phyloP scores from a whole-genome alignment of 2,797 vertebrate species.

The Phalanger gymnotis region DNA sequence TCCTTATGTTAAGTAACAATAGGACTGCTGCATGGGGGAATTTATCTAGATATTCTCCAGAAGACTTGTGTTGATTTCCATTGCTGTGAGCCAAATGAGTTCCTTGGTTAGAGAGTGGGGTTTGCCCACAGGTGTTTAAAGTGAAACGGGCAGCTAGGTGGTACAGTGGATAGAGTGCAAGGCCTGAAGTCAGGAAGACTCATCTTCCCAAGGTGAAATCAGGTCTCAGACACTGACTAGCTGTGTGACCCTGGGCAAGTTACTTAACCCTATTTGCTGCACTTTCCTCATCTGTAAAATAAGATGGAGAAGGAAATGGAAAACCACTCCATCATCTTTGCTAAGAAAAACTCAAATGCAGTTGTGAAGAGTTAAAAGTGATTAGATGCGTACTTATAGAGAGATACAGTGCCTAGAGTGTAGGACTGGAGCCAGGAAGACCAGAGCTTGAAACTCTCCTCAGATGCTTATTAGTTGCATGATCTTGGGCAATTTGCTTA shows the following conservation, averaged over 20 bases:
- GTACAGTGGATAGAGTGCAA: neutral
- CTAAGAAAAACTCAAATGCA: neutral
- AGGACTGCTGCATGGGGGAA: neutral
- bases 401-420: neutral
- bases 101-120: neutral
- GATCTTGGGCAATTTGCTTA: neutral
- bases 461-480: neutral
- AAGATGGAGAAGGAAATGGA: neutral
- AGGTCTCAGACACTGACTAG: neutral
- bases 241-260: neutral
- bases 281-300: neutral
- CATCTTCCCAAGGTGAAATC: neutral
- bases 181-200: neutral
- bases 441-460: neutral
- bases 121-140: neutral
- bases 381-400: neutral
- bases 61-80: neutral
- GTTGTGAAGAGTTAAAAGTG: neutral
- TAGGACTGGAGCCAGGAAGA: neutral
- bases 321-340: neutral
- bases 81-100: neutral
- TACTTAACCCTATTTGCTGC: neutral
- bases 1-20: neutral
- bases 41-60: neutral
- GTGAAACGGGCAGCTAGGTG: neutral